Conservation (phyloP, 2,888 invertebrate genomes). For the Bembecia ichneumoniformis region DNA sequence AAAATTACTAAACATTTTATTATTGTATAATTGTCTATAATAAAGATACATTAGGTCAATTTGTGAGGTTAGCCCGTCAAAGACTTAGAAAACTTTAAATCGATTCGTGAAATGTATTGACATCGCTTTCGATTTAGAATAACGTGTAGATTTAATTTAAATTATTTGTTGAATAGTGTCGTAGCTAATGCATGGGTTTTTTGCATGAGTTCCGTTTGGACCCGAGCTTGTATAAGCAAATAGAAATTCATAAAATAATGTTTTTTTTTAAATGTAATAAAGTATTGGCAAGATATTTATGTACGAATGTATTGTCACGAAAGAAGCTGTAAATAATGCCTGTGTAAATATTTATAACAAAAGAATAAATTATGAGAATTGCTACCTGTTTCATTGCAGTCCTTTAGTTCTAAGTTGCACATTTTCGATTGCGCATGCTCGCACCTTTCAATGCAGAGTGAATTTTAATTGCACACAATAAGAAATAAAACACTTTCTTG, state of each 20-base stretch:
- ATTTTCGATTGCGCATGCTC: slow-evolving; percentile 20
- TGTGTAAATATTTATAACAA: slow-evolving; percentile 52
- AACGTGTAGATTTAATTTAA: slow-evolving; percentile 1
- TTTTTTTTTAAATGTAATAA: background rate
- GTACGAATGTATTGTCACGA: slow-evolving; percentile 25
- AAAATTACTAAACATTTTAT: no score
- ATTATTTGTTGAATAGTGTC: slow-evolving; percentile 1
- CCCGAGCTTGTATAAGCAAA: background rate
- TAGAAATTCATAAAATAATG: background rate
- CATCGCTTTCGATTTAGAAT: background rate
- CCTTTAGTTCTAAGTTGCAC: slow-evolving; percentile 19
- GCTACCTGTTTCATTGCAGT: slow-evolving; percentile 47
- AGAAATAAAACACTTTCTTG: no score
- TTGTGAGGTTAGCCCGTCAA: no score
- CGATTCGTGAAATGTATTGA: no score
- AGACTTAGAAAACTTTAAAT: no score
- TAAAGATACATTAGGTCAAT: no score
- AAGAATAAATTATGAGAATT: slow-evolving; percentile 51
- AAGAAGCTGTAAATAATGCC: slow-evolving; percentile 47
- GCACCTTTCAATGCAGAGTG: slow-evolving; percentile 14
- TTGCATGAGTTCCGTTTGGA: slow-evolving; percentile 30
- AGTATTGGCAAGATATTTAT: background rate
- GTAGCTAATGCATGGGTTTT: slow-evolving; percentile 39
- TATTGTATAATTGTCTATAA: no score
- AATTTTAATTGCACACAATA: background rate